Evolutionary conservation across 1,140 invertebrate species (phyloP).

Genomic region (Rhyacophila brunnea): DNA sequence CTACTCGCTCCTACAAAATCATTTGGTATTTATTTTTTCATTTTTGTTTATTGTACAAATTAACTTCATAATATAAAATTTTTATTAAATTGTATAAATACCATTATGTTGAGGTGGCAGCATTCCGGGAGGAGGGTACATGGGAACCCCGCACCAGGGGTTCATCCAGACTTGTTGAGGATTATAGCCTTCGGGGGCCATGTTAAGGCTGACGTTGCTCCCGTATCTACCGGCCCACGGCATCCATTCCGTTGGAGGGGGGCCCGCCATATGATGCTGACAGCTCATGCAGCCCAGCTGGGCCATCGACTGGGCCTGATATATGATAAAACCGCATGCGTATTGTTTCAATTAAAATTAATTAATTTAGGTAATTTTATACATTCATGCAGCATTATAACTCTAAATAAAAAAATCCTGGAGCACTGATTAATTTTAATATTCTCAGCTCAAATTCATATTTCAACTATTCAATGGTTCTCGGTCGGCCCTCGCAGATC

Average conservation of each 20-base stretch:
- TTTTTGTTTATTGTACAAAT: slow-evolving; percentile 3
- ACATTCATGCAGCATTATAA: no score
- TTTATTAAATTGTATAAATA: slow-evolving; percentile 15
- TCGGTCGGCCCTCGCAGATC: no score
- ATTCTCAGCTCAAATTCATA: no score
- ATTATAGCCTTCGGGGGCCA: slow-evolving; percentile 46
- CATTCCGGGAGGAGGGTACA: slow-evolving; percentile 47
- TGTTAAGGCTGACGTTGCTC: slow-evolving; percentile 66
- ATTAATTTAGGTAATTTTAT: no score
- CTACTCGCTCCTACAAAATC: not conserved
- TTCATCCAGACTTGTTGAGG: slow-evolving; percentile 50
- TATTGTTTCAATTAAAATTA: not conserved
- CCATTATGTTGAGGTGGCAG: slow-evolving; percentile 41
- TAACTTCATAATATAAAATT: no score
- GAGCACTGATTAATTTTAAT: no score
- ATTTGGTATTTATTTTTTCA: not conserved
- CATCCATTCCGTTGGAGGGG: slow-evolving; percentile 42
- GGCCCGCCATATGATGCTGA: slow-evolving; percentile 48
- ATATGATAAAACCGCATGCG: not conserved
- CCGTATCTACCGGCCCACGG: slow-evolving; percentile 53
- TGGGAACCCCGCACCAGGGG: slow-evolving; percentile 42
- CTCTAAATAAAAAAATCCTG: no score
- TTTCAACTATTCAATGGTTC: no score
- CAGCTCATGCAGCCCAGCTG: slow-evolving; percentile 60
- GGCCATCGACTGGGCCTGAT: slow-evolving; percentile 70